Evolutionary conservation across 2,888 invertebrate species (phyloP).

Genomic region (Anoplius nigerrimus): DNA sequence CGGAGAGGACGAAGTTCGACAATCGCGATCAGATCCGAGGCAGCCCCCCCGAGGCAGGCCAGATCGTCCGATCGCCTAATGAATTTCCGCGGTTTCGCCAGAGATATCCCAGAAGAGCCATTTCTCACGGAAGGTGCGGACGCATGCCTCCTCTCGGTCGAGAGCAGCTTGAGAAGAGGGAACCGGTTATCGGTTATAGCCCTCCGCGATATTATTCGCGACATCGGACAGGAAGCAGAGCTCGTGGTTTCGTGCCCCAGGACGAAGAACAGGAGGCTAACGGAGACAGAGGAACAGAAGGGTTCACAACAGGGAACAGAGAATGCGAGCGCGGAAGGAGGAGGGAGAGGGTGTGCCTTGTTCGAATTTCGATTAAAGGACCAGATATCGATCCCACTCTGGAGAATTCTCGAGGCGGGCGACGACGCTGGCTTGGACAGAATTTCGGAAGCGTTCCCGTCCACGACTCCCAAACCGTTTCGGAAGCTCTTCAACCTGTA

Average conservation of each 20-base stretch:
- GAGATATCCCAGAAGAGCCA: constrained; percentile 25
- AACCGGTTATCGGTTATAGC: constrained; percentile 25
- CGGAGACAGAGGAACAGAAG: neutral
- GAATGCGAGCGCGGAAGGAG: neutral
- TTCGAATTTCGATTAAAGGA: constrained; percentile 21
- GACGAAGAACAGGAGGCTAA: neutral
- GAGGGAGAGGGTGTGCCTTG: neutral
- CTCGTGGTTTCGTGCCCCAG: neutral
- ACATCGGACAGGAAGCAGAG: constrained; percentile 20
- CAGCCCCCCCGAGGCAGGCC: too few relatives aligned
- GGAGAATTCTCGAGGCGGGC: too few relatives aligned
- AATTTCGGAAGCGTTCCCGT: too few relatives aligned
- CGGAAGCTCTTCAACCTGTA: too few relatives aligned
- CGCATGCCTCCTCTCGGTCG: constrained; percentile 20
- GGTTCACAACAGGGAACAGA: neutral
- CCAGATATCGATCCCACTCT: constrained; percentile 17
- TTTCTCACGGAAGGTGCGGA: constrained; percentile 32
- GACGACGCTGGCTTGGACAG: too few relatives aligned
- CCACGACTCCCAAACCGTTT: too few relatives aligned
- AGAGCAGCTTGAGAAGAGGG: constrained; percentile 20
- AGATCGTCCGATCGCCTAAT: too few relatives aligned
- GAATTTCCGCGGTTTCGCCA: neutral
- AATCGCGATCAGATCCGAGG: too few relatives aligned
- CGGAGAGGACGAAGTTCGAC: too few relatives aligned
- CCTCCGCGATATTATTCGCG: constrained; percentile 26